Evolutionary conservation across 2,888 invertebrate genomes (phyloP).

Genomic region (Venusia cambrica): DNA sequence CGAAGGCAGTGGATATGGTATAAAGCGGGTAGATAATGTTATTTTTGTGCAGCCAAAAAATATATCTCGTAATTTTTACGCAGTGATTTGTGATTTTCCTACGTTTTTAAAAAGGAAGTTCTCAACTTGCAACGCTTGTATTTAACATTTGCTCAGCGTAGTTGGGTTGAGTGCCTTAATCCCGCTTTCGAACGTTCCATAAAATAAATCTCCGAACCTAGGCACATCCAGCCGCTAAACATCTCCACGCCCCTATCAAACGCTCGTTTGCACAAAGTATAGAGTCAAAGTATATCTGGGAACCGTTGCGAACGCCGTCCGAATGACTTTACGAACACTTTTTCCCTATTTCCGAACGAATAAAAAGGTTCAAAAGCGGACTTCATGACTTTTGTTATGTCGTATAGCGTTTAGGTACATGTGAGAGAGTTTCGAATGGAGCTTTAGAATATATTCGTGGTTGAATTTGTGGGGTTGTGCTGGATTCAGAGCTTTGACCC

Average conservation of each 20-base stretch:
- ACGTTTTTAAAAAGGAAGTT: too few species aligned
- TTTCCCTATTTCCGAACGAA: constrained; percentile 72
- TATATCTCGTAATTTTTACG: too few species aligned
- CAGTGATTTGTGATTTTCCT: too few species aligned
- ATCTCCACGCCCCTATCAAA: constrained; percentile 63
- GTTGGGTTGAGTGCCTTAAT: too few species aligned
- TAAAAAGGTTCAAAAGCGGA: constrained; percentile 70
- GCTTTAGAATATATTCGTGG: constrained; percentile 16
- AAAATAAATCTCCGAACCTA: constrained; percentile 25
- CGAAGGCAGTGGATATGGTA: too few species aligned
- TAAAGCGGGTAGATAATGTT: too few species aligned
- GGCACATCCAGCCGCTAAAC: constrained; percentile 40
- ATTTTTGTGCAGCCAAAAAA: too few species aligned
- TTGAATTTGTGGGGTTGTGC: constrained; percentile 7
- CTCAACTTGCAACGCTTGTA: too few species aligned
- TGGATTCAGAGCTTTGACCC: constrained; percentile 1
- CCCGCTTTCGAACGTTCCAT: constrained; percentile 10
- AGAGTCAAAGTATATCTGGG: constrained; percentile 66
- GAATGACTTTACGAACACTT: constrained; percentile 72
- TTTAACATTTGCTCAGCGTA: too few species aligned
- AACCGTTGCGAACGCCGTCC: constrained; percentile 58
- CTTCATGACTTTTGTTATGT: constrained; percentile 74
- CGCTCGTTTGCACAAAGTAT: constrained; percentile 75
- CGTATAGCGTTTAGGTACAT: constrained; percentile 52
- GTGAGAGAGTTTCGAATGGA: constrained; percentile 22